Percentiles rank a stretch among this genome's conserved stretches.
Evolutionary conservation across 30 jellyfish, hydroid and myxozoan species (phyloP).

Genomic region (Cassiopea andromeda): DNA sequence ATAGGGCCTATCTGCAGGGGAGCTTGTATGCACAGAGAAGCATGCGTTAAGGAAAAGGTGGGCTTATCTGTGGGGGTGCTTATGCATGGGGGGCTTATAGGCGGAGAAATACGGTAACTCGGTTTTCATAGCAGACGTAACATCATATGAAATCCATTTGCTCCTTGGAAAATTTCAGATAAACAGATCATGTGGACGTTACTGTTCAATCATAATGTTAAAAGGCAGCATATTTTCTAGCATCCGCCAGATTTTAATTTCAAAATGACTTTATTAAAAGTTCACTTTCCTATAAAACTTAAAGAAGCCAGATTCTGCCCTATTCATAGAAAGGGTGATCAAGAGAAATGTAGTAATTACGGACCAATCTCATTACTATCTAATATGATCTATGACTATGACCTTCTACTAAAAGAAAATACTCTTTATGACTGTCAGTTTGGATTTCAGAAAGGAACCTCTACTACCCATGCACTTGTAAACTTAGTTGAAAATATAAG

Average conservation of each 20-base stretch:
- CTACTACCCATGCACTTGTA: constrained; percentile 27
- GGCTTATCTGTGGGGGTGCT: too few relatives aligned
- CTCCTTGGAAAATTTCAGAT: neutral
- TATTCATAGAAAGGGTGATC: constrained; percentile 9
- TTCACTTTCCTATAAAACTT: constrained; percentile 7
- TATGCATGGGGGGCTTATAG: too few relatives aligned
- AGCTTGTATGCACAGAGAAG: too few relatives aligned
- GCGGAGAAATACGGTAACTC: too few relatives aligned
- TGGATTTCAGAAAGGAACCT: constrained; percentile 14
- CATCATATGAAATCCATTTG: neutral
- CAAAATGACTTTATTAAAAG: constrained; percentile 6
- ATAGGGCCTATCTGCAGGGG: too few relatives aligned
- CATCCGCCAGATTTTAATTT: constrained; percentile 12
- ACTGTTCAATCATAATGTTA: neutral
- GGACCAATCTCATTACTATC: constrained; percentile 20
- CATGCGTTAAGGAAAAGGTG: too few relatives aligned
- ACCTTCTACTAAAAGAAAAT: neutral
- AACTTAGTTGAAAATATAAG: constrained; percentile 24
- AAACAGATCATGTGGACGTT: neutral
- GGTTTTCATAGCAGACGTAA: neutral
- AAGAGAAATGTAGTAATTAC: constrained; percentile 9
- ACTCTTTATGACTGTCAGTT: constrained; percentile 25
- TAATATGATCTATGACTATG: neutral
- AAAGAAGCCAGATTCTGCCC: constrained; percentile 26
- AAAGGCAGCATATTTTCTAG: neutral